A percentile compares a stretch with the other conserved stretches of the same genome.
Evolutionary conservation across 2,888 invertebrate genomes (phyloP).

Genomic region (Leistus spinibarbis): DNA sequence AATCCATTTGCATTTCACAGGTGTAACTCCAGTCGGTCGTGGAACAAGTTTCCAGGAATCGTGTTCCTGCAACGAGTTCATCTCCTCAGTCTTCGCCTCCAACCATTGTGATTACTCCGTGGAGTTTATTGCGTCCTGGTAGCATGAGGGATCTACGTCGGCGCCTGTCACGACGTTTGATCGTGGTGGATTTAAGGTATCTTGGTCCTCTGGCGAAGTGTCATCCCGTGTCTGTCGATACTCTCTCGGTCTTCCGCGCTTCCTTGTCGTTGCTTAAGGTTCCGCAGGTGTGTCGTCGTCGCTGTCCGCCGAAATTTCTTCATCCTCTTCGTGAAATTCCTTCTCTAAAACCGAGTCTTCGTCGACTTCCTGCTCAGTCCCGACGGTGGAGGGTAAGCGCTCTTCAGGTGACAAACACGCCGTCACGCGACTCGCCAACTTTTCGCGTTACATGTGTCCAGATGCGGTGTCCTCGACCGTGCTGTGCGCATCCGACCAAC

Average conservation of each 20-base stretch:
- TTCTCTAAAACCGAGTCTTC: too few relatives aligned
- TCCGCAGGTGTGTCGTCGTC: too few relatives aligned
- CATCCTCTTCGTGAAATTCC: too few relatives aligned
- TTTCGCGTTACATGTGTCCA: slow-evolving; percentile 23
- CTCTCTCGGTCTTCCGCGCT: slow-evolving; percentile 4
- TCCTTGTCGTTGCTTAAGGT: not conserved
- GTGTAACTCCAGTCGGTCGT: too few relatives aligned
- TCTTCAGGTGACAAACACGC: too few relatives aligned
- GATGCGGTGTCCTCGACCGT: slow-evolving; percentile 37
- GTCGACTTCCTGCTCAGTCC: not conserved
- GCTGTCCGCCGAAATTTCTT: too few relatives aligned
- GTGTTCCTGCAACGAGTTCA: too few relatives aligned
- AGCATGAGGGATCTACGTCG: slow-evolving; percentile 7
- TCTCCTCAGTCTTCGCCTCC: too few relatives aligned
- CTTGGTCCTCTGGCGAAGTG: slow-evolving; percentile 9
- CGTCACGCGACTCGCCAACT: not conserved
- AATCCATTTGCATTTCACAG: too few relatives aligned
- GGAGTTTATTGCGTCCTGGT: not conserved
- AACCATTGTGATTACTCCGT: too few relatives aligned
- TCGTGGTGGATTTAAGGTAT: not conserved
- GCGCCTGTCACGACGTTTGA: not conserved
- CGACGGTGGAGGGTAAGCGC: too few relatives aligned
- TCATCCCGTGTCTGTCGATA: not conserved
- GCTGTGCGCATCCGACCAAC: slow-evolving; percentile 38
- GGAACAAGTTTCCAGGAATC: too few relatives aligned